Percentiles rank a stretch among this genome's conserved stretches.
Conservation (phyloP, 2,113 vertebrate species). For the Saccopteryx leptura region DNA sequence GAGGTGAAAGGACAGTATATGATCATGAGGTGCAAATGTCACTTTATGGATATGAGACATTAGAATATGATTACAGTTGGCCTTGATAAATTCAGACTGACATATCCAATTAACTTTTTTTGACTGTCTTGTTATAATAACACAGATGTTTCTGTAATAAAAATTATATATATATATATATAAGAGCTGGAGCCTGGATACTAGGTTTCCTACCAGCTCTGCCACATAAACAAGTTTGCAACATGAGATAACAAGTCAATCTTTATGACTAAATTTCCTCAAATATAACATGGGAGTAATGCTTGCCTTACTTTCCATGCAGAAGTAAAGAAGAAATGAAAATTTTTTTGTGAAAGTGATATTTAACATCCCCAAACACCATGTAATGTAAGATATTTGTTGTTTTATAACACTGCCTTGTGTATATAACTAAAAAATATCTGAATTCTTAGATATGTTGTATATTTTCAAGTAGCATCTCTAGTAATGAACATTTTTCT, state of each 20-base stretch:
- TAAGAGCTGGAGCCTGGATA: neutral
- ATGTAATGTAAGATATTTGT: neutral
- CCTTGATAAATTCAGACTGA: slow-evolving; percentile 65
- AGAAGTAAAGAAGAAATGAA: neutral
- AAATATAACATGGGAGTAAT: neutral
- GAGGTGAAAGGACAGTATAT: slow-evolving; percentile 66
- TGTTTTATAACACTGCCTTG: neutral
- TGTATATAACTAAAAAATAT: neutral
- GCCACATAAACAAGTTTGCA: neutral
- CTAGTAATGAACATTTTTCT: slow-evolving; percentile 24
- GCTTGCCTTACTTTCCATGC: neutral
- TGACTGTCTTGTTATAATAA: slow-evolving; percentile 38
- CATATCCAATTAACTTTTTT: slow-evolving; percentile 63
- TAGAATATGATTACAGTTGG: slow-evolving; percentile 37
- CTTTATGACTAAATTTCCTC: neutral
- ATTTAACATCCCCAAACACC: neutral
- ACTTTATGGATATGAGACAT: slow-evolving; percentile 67
- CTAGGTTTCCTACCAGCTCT: neutral
- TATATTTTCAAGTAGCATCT: neutral
- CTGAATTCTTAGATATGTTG: neutral
- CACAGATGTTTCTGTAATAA: slow-evolving; percentile 37
- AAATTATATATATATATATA: neutral
- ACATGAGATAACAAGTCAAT: neutral
- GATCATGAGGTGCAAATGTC: slow-evolving; percentile 24
- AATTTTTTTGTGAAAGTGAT: neutral